Percentiles rank a stretch among this genome's conserved stretches.
phyloP scores from a whole-genome alignment of 2,113 vertebrate species.

The Microcebus tavaratra region DNA sequence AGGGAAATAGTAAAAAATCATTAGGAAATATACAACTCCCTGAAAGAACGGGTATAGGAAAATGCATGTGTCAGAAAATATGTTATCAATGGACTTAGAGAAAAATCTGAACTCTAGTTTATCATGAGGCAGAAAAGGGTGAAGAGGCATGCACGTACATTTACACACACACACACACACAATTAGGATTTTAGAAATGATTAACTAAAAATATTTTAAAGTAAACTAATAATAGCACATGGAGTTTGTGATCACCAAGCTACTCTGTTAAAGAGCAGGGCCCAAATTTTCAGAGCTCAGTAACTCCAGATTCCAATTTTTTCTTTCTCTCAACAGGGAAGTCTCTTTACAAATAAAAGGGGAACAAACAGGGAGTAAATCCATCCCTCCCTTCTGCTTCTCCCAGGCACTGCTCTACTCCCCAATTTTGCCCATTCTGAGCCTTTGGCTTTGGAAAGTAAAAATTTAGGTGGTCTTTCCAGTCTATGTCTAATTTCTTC shows the following conservation, averaged over 20 bases:
- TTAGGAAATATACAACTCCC: slow-evolving; percentile 59
- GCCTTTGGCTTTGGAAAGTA: slow-evolving; percentile 3
- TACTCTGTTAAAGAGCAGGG: not conserved
- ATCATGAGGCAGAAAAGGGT: not conserved
- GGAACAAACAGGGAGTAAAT: not conserved
- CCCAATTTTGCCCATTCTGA: not conserved
- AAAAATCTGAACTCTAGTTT: slow-evolving; percentile 31
- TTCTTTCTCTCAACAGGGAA: not conserved
- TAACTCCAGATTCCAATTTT: not conserved
- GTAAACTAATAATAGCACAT: not conserved
- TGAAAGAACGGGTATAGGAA: slow-evolving; percentile 31
- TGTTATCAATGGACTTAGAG: not conserved
- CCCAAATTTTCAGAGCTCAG: not conserved
- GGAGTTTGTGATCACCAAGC: not conserved
- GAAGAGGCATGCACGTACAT: not conserved
- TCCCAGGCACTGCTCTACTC: not conserved
- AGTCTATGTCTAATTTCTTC: not conserved
- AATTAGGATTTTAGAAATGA: not conserved
- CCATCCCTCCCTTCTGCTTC: not conserved
- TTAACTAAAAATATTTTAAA: slow-evolving; percentile 44
- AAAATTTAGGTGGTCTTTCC: not conserved
- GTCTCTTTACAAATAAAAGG: not conserved
- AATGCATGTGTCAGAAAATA: not conserved
- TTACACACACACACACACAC: not conserved
- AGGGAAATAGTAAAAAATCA: slow-evolving; percentile 63